These are phyloP conservation scores for Piliocolobus tephrosceles DNA, from an alignment of 2,113 vertebrate genomes.

Conservation along the genomic window DNA sequence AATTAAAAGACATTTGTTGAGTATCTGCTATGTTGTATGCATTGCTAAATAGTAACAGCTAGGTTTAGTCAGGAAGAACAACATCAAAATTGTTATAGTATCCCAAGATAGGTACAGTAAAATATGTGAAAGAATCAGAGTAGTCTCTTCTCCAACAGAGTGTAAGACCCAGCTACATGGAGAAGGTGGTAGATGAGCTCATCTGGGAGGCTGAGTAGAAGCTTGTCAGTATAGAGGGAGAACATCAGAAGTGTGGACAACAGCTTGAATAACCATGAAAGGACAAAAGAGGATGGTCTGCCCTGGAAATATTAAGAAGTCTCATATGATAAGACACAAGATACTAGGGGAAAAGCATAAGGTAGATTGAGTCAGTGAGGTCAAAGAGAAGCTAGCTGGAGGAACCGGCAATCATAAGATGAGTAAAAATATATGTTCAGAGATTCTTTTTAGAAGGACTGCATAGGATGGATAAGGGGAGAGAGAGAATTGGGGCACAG, in stretches of 20 bases:
- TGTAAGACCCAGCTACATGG: neutral
- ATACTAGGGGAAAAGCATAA: neutral
- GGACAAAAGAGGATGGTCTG: neutral
- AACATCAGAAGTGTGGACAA: neutral
- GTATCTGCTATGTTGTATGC: neutral
- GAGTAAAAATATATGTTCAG: neutral
- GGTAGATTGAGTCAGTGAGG: neutral
- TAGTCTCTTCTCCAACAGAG: neutral
- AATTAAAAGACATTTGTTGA: neutral
- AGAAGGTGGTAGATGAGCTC: neutral
- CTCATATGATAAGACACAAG: neutral
- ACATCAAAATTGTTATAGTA: neutral
- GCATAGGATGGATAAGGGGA: neutral
- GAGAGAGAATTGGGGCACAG: neutral
- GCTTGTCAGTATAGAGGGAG: neutral
- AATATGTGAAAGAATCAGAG: neutral
- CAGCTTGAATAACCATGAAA: neutral
- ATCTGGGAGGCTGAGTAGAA: neutral
- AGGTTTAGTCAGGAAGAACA: neutral
- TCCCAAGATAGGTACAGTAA: neutral
- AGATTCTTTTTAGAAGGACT: neutral
- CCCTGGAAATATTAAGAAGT: constrained; percentile 21
- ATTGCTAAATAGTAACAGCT: neutral
- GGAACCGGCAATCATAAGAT: neutral
- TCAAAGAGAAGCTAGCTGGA: neutral